Evolutionary conservation across 2,113 vertebrate species (phyloP).

Genomic region (Bettongia penicillata): DNA sequence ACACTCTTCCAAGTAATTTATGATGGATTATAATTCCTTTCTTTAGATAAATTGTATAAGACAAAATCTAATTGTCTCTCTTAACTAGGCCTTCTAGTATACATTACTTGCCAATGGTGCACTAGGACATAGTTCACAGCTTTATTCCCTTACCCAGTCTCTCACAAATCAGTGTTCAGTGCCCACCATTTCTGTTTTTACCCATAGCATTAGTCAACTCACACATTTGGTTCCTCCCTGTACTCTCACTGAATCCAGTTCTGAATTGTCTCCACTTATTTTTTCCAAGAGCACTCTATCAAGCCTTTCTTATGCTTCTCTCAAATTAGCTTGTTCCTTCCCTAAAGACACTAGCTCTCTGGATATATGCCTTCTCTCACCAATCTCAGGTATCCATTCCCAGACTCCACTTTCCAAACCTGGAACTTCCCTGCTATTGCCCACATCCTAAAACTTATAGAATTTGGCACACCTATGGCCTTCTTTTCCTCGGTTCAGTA

Average conservation of each 20-base stretch:
- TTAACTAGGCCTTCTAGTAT: not conserved
- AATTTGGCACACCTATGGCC: not conserved
- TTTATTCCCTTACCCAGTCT: too few species aligned
- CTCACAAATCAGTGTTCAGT: too few species aligned
- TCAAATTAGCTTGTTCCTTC: not conserved
- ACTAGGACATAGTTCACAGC: not conserved
- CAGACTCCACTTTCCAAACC: too few species aligned
- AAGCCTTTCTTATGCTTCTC: not conserved
- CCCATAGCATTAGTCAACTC: too few species aligned
- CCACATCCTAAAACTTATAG: not conserved
- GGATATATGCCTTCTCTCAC: not conserved
- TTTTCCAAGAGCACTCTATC: not conserved
- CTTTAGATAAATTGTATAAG: not conserved
- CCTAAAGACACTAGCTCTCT: not conserved
- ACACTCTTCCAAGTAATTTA: not conserved
- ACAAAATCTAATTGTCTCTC: not conserved
- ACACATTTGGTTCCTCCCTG: too few species aligned
- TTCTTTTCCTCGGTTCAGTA: not conserved
- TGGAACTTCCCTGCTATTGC: too few species aligned
- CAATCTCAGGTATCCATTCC: not conserved
- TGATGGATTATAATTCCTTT: not conserved
- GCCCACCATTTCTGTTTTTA: too few species aligned
- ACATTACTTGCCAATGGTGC: not conserved
- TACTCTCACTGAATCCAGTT: too few species aligned
- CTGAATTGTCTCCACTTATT: not conserved